Conservation (phyloP, 2,888 invertebrate genomes). For the Trilocha varians region DNA sequence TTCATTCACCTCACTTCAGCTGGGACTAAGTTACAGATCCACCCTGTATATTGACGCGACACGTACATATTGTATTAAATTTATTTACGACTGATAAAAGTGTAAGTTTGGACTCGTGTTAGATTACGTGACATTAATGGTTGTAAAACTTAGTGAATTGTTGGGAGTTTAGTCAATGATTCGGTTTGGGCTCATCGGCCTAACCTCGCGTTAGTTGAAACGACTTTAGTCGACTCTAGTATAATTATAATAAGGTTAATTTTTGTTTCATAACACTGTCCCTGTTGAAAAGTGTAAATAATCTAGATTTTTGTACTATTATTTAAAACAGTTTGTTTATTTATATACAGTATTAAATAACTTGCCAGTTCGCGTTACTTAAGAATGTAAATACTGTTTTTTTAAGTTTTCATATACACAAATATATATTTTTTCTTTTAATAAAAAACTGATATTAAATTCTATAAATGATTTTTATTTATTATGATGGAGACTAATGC, state of each 20-base stretch:
- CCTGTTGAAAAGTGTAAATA: conserved; percentile 6
- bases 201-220: conserved; percentile 7
- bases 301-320: conserved; percentile 19
- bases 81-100: not conserved
- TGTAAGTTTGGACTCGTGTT: not conserved
- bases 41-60: too few species aligned
- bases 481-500: too few species aligned
- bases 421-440: too few species aligned
- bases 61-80: not conserved
- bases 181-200: conserved; percentile 6
- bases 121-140: not conserved
- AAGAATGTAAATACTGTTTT: conserved; percentile 49
- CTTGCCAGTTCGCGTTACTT: conserved; percentile 59
- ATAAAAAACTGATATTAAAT: too few species aligned
- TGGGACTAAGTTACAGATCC: too few species aligned
- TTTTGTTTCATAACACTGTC: conserved; percentile 1
- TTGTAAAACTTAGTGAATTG: not conserved
- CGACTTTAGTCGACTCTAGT: conserved; percentile 17
- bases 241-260: conserved; percentile 7
- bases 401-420: conserved; percentile 10
- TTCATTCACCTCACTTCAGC: too few species aligned
- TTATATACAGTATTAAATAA: conserved; percentile 66
- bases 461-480: too few species aligned
- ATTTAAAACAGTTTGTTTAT: conserved; percentile 36
- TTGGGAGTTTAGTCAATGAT: not conserved